Conservation (phyloP, 2,888 invertebrate species). For the Ophion ventricosus region DNA sequence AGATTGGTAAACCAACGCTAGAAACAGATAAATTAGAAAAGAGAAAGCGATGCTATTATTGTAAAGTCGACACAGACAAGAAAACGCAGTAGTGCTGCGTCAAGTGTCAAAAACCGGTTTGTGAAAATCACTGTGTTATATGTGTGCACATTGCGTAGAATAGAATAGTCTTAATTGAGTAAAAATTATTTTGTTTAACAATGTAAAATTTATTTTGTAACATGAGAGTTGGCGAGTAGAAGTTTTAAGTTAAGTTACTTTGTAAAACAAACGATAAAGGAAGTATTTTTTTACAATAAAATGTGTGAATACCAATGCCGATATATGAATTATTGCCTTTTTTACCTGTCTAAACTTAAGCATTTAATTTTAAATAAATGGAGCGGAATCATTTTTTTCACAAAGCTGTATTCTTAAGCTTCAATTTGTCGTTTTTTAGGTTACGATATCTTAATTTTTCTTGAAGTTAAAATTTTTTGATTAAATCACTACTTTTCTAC, state of each 20-base stretch:
- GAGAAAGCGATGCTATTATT: neutral
- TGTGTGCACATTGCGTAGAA: neutral
- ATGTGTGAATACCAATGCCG: neutral
- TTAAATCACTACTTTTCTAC: too few relatives aligned
- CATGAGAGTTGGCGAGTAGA: too few relatives aligned
- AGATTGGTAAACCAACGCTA: too few relatives aligned
- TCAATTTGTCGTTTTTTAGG: neutral
- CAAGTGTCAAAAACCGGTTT: too few relatives aligned
- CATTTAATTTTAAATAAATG: neutral
- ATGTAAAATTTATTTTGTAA: too few relatives aligned
- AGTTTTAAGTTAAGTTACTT: neutral
- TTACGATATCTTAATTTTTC: neutral
- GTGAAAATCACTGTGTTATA: too few relatives aligned
- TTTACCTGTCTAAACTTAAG: neutral
- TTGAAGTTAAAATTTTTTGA: too few relatives aligned
- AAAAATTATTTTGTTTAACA: too few relatives aligned
- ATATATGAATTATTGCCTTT: neutral
- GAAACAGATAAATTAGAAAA: neutral
- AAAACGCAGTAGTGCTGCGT: too few relatives aligned
- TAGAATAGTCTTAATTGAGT: too few relatives aligned
- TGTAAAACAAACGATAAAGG: neutral
- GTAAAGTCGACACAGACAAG: neutral
- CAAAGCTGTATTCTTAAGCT: neutral
- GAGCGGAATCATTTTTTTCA: neutral
- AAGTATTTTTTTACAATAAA: neutral